Evolutionary conservation across 2,113 vertebrate species (phyloP).

Genomic region (Atrichornis clamosus): DNA sequence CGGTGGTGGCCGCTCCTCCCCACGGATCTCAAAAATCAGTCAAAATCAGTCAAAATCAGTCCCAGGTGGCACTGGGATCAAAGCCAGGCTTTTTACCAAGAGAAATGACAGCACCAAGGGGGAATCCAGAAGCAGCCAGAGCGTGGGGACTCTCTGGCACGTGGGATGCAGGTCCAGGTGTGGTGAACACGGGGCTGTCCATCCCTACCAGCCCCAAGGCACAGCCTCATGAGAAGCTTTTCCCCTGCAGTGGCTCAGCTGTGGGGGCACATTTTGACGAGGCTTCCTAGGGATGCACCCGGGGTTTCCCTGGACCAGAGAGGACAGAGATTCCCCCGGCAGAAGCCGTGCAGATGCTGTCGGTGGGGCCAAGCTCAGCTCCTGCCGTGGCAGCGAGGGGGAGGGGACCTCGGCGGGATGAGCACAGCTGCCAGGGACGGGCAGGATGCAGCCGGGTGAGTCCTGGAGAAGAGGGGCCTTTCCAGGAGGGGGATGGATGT

Average conservation of each 20-base stretch:
- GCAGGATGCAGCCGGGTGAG: not conserved
- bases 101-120: not conserved
- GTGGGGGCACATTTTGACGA: not conserved
- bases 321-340: not conserved
- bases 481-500: constrained; percentile 19
- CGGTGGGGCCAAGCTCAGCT: not conserved
- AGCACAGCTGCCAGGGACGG: not conserved
- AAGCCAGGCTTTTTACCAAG: not conserved
- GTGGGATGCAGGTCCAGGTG: not conserved
- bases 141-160: not conserved
- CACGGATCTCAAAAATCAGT: not conserved
- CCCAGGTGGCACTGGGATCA: not conserved
- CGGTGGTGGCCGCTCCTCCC: not conserved
- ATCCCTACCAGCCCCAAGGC: not conserved
- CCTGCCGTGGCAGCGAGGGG: not conserved
- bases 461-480: not conserved
- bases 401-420: not conserved
- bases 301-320: not conserved
- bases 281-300: accelerated
- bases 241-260: not conserved
- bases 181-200: accelerated
- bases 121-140: not conserved
- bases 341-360: not conserved
- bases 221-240: not conserved
- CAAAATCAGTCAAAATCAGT: not conserved